Evolutionary conservation across 2,888 invertebrate species (phyloP), one percentile per base, ranked within the genome.

Genomic region (Cerceris rybyensis): DNA sequence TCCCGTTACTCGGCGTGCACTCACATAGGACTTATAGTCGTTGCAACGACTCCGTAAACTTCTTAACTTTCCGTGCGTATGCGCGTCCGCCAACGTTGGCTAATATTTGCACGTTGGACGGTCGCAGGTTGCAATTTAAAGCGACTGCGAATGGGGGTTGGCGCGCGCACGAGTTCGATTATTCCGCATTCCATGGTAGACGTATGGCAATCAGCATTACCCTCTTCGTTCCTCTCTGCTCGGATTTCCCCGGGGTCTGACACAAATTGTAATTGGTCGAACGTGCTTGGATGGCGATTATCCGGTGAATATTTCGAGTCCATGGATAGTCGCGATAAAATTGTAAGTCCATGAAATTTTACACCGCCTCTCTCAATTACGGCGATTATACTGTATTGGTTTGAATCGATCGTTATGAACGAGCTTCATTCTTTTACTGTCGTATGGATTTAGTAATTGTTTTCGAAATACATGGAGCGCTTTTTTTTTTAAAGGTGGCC

Each of bases 221-320:
- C 68, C 69, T 65, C 76, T 71, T 78, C 75, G 68, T 75, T 69
- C 73, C 74, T 75, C 68, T 67, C 68, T 72, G 58, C 55, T 55
- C 67, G 83, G 70, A 80, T 84, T 84, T 80, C 84, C 85, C 78
- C 61, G 63, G 80, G 71, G 81, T 57, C 69, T 67, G 68, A 73
- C 75, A 81, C 78, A 73, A 28, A 78, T 65, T 70, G 67, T 84
- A 85, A 85, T 85, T 83, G 85, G 65, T 65, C 52, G 75, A 72
- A 72, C 72, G 81, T 71, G 66, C 72, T 42, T 57, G 77, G 70
- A 70, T 79, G 77, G 69, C 80, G 82, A 82, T 82, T 84, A 71
- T 61, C 54, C 68, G 75, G 46, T 59, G 84, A 73, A 78, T 66
- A 70, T 70, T 81, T 79, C 65, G 58, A 14, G 28, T 9, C 17